Evolutionary conservation across 2,113 vertebrate species (phyloP).

Genomic region (Lethenteron reissneri): DNA sequence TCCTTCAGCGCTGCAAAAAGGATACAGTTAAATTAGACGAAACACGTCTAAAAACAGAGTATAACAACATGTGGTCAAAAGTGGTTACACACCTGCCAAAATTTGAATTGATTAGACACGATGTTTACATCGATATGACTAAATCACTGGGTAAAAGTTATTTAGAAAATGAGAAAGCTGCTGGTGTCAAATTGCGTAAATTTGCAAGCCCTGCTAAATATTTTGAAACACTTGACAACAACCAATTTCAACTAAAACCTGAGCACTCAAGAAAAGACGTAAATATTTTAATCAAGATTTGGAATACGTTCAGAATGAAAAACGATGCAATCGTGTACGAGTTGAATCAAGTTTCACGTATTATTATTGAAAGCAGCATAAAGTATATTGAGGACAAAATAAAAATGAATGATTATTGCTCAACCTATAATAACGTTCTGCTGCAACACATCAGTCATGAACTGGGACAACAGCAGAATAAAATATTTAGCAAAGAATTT

Average conservation of each 20-base stretch:
- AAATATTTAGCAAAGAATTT: conserved; percentile 7
- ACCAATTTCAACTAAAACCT: no score
- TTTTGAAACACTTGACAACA: no score
- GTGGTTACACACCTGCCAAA: neutral
- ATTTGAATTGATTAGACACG: no score
- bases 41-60: neutral
- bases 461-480: neutral
- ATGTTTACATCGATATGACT: no score
- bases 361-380: neutral
- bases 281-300: no score
- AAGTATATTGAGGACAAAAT: neutral
- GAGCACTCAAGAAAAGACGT: no score
- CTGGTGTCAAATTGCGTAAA: no score
- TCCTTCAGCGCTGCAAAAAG: conserved; percentile 4
- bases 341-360: neutral
- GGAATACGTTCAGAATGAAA: no score
- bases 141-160: no score
- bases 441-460: neutral
- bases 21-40: neutral
- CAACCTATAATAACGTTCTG: neutral
- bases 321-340: no score
- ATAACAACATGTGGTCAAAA: conserved; percentile 6
- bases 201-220: no score
- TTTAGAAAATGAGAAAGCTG: no score
- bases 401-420: conserved; percentile 3